Evolutionary conservation across 1,140 invertebrate genomes (phyloP), one percentile per base, ranked within the genome.

Genomic region (Euura saliciscinereae): DNA sequence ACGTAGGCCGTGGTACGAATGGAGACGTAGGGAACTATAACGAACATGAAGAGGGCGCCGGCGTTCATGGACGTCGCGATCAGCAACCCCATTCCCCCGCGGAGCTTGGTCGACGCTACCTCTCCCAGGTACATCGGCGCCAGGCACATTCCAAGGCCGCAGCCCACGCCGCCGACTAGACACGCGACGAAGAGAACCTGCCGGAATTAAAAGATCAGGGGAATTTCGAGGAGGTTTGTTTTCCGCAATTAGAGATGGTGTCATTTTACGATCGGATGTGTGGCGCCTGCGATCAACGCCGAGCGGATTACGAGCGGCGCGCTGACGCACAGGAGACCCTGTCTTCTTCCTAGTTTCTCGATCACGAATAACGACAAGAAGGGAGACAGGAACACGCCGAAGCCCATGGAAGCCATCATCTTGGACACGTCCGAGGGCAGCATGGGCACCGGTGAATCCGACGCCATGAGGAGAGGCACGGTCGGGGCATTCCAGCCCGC

Each of bases 111-210:
- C 43, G 91, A 89, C 73, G 92, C 85, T 73, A 94, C 88, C 87
- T 92, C 91, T 72, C 90, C 89, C 28, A 93, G 79, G 79, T 92
- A 93, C 83, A 92, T 91, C 2, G 90, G 90, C 0, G 88, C 86
- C 1, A 88, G 86, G 10, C 91, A 90, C 69, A 91, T 90, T 2
- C 91, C 87, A 5, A 91, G 89, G 11, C 92, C 92, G 51, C 93
- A 85, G 2, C 91, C 88, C 2, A 94, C 78, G 2, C 93, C 93
- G 2, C 89, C 86, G 73, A 91, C 84, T 7, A 88, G 70, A 73
- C 88, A 85, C 7, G 78, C 83, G 6, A 88, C 67, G 71, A 65
- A 5, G 6, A 28, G 65, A 4, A 87, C 80, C 77, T 90, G 91
- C 43, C 90, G 85, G 1, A 86, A 82, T 3, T 81, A 28, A 28